Base-by-base conservation (phyloP, 2,888 invertebrate species). In the Caenorhabditis wallacei region DNA sequence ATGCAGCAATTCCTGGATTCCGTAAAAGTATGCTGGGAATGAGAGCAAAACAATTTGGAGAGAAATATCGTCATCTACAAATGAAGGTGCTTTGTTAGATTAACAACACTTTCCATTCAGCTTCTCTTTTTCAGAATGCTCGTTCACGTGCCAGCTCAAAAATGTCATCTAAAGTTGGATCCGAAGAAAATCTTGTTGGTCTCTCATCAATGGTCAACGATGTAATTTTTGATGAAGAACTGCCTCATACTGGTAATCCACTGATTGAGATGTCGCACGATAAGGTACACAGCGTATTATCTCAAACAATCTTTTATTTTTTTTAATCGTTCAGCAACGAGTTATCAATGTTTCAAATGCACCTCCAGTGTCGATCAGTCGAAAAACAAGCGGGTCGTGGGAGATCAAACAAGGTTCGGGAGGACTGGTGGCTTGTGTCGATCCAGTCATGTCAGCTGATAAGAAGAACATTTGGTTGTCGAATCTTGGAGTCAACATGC, bases 301-400 rank as follows among this genome's bases (percentile, higher is more conserved):
- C n/a, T n/a, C n/a, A n/a, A n/a, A 10, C n/a, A 3, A 22, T 16
- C 13, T 20, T 18, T 54, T 24, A 61, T 35, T 51, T 24, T 74
- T 4, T 48, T 35, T 48, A 7, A 22, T 40, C 46, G 30, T 61
- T 43, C 54, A 89, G 89, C 89, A 90, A 85, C 84, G 90, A 46
- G 90, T 90, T 16, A 90, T 90, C 80, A 90, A 90, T 80, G 89
- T 90, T 18, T 89, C 89, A 13, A 90, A 90, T 72, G 90, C 90
- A 24, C 90, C 90, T 43, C 90, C 90, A 1, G 90, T 90, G 13
- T 88, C 89, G 8, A 81, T 90, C 54, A 82, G 81, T 54, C 54
- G 88, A 8, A 86, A 84, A 61, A 75, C 80, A 18, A 86, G 86
- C 40, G 89, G 89, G 48, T 76, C 80, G 35, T 90, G 89, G 89